Evolutionary conservation across 1,140 invertebrate genomes (phyloP), one percentile per base, ranked within the genome.

Genomic region (Euwallacea similis): DNA sequence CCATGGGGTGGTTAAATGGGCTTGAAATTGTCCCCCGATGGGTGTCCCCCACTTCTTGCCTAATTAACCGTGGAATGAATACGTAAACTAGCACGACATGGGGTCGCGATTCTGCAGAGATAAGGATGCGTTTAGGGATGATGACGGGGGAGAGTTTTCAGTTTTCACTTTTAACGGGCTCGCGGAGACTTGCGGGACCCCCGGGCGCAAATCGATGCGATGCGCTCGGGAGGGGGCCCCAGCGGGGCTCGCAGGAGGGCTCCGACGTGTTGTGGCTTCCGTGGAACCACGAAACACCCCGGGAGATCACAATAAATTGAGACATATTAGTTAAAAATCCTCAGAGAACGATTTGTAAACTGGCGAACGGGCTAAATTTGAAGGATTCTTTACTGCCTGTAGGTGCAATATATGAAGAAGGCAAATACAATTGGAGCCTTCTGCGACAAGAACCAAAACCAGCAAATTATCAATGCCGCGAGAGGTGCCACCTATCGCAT

Each of bases 41-140:
- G 75, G 69, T 76, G 71, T 74, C 59, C 62, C 11, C 21, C 74
- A 33, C 53, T 53, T 63, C 59, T 77, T 76, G 76, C 73, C 66
- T 79, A 80, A 80, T 80, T 80, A 80, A 80, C 75, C 79, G 76
- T 80, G 77, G 78, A 77, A 80, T 80, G 76, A 78, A 68, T 68
- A 68, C 53, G 53, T 59, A 55, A 66, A 66, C 64, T 66, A 33
- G 13, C 46, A 33, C 21, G 21, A 33, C 21, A 33, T 33, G 21
- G 21, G 21, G 21, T 33, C 21, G 50, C 50, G 50, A 53, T 53
- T 6, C 15, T 11, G 6, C 50, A 15, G 11, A 53, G 11, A n/a
- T 53, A 53, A 53, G 11, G 50, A 53, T 53, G 21, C 21, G 21
- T 53, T 11, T 15, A 15, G 15, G 15, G 11, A 53, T 53, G 50